These are phyloP conservation scores for Drosophila athabasca DNA, from an alignment of 1,140 invertebrate species.

Conservation along the genomic window DNA sequence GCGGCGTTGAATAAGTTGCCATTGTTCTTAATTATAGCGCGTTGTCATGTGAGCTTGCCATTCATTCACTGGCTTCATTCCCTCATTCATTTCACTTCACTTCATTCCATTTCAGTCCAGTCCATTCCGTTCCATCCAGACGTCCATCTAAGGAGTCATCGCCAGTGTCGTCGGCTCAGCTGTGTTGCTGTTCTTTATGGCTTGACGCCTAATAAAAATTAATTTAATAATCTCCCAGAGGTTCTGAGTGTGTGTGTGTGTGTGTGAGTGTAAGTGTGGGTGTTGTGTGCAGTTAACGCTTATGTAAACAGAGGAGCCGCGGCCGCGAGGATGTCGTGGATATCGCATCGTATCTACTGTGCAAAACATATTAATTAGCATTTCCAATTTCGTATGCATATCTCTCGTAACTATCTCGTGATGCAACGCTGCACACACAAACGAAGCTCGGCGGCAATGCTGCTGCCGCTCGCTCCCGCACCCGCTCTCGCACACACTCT, in stretches of 20 bases:
- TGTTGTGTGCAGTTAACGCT: conserved; percentile 63
- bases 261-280: conserved; percentile 46
- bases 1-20: conserved; percentile 67
- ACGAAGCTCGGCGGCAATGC: conserved; percentile 15
- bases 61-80: conserved; percentile 53
- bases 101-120: conserved; percentile 22
- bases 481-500: background rate
- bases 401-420: conserved; percentile 74
- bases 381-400: conserved; percentile 80
- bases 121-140: conserved; percentile 21
- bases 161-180: conserved; percentile 14
- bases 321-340: conserved; percentile 52
- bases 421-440: conserved; percentile 73
- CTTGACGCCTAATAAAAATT: conserved; percentile 81
- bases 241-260: conserved; percentile 24
- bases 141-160: conserved; percentile 13
- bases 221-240: conserved; percentile 67
- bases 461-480: background rate
- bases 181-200: conserved; percentile 79
- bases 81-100: conserved; percentile 27
- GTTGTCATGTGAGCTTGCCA: conserved; percentile 79
- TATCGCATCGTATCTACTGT: conserved; percentile 71
- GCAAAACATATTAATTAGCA: conserved; percentile 82
- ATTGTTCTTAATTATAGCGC: conserved; percentile 81
- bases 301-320: conserved; percentile 68